Conservation (phyloP, 2,888 invertebrate genomes). For the Melinaea marsaeus region DNA sequence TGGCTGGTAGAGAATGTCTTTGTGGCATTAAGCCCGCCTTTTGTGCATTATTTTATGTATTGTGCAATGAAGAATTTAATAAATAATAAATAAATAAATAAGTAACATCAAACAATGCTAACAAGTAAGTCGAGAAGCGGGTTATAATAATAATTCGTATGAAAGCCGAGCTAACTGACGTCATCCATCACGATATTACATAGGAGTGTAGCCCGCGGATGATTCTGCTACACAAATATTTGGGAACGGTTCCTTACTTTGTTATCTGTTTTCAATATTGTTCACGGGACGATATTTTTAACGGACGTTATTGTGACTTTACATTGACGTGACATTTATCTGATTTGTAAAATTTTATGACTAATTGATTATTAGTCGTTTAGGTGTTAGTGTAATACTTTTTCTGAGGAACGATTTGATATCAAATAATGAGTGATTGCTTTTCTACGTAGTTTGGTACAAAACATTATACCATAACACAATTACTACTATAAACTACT, state of each 20-base stretch:
- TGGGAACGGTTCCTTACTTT: slow-evolving; percentile 54
- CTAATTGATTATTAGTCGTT: background rate
- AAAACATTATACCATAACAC: too few relatives aligned
- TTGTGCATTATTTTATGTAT: too few relatives aligned
- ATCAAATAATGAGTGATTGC: too few relatives aligned
- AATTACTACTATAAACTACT: background rate
- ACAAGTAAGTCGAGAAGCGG: slow-evolving; percentile 21
- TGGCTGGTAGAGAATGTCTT: too few relatives aligned
- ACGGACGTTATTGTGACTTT: background rate
- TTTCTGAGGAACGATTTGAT: too few relatives aligned
- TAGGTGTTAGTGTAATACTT: too few relatives aligned
- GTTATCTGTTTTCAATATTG: slow-evolving; percentile 37
- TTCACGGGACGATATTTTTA: slow-evolving; percentile 29
- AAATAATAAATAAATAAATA: too few relatives aligned
- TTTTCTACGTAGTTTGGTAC: too few relatives aligned
- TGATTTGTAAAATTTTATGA: too few relatives aligned
- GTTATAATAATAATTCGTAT: slow-evolving; percentile 32
- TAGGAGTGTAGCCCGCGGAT: slow-evolving; percentile 55
- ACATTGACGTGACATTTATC: background rate
- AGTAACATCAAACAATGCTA: slow-evolving; percentile 18
- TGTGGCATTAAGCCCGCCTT: too few relatives aligned
- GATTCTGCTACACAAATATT: slow-evolving; percentile 69
- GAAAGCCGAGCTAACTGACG: slow-evolving; percentile 39
- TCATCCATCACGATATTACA: slow-evolving; percentile 69
- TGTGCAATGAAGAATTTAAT: too few relatives aligned